A percentile compares a stretch with the other conserved stretches of the same genome.
These are phyloP conservation scores for Corvus cornix DNA, from an alignment of 2,113 vertebrate genomes.

Conservation along the genomic window DNA sequence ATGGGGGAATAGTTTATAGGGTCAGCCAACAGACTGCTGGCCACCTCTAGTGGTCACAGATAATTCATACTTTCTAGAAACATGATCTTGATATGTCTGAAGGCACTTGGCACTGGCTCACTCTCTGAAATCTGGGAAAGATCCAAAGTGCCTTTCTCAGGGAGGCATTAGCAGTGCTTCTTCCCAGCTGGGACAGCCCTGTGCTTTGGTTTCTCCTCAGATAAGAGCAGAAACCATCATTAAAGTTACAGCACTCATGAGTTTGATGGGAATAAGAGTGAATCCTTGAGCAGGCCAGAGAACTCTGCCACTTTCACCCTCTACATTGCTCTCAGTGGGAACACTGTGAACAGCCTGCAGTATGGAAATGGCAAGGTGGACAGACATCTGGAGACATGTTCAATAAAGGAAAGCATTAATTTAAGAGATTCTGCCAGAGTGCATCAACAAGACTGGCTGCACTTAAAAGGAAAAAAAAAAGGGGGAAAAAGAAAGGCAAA, in stretches of 20 bases:
- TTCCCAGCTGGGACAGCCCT: background rate
- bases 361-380: background rate
- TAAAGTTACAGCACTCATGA: background rate
- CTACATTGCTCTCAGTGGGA: background rate
- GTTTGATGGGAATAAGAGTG: background rate
- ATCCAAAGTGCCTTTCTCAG: background rate
- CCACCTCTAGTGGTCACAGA: constrained; percentile 23
- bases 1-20: background rate
- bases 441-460: background rate
- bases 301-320: background rate
- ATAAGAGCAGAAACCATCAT: background rate
- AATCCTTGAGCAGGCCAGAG: background rate
- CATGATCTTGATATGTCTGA: background rate
- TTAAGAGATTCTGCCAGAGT: background rate
- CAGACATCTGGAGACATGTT: background rate
- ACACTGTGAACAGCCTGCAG: background rate
- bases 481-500: background rate
- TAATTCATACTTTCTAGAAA: background rate
- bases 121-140: background rate
- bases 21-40: background rate
- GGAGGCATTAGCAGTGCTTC: background rate
- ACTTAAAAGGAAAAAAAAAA: background rate
- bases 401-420: background rate
- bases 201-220: background rate
- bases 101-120: background rate